Evolutionary conservation across 1,140 invertebrate species (phyloP).

Genomic region (Ips typographus): DNA sequence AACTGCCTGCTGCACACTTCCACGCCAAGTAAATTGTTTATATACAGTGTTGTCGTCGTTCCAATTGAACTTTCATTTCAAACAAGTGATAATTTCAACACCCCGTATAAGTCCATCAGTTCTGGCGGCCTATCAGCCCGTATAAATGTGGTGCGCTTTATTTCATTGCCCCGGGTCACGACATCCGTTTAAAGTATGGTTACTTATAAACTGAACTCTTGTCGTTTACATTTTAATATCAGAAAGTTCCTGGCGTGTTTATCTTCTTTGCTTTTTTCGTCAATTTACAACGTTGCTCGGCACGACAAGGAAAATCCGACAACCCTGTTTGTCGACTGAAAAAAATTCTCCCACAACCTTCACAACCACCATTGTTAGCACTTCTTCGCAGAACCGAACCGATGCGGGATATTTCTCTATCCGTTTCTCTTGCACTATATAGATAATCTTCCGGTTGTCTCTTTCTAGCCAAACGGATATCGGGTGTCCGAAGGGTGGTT

Average conservation of each 20-base stretch:
- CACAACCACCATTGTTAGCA: constrained; percentile 32
- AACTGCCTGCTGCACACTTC: too few relatives aligned
- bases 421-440: constrained; percentile 4
- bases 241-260: constrained; percentile 32
- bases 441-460: constrained; percentile 3
- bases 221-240: constrained; percentile 32
- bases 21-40: too few relatives aligned
- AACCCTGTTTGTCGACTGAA: not conserved
- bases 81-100: too few relatives aligned
- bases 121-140: constrained; percentile 25
- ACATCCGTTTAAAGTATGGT: constrained; percentile 23
- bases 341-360: constrained; percentile 29
- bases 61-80: too few relatives aligned
- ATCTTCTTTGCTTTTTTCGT: constrained; percentile 4
- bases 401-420: constrained; percentile 31
- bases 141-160: constrained; percentile 35
- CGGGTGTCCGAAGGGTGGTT: constrained; percentile 33
- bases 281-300: not conserved
- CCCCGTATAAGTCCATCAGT: not conserved
- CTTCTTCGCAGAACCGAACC: constrained; percentile 30
- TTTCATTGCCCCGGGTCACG: constrained; percentile 37
- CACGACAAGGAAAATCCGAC: constrained; percentile 8
- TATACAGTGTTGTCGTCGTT: too few relatives aligned
- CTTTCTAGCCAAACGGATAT: constrained; percentile 29
- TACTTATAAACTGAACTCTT: constrained; percentile 31